Evolutionary conservation across 2,888 invertebrate species (phyloP).

Genomic region (Podotricha telesiphe): DNA sequence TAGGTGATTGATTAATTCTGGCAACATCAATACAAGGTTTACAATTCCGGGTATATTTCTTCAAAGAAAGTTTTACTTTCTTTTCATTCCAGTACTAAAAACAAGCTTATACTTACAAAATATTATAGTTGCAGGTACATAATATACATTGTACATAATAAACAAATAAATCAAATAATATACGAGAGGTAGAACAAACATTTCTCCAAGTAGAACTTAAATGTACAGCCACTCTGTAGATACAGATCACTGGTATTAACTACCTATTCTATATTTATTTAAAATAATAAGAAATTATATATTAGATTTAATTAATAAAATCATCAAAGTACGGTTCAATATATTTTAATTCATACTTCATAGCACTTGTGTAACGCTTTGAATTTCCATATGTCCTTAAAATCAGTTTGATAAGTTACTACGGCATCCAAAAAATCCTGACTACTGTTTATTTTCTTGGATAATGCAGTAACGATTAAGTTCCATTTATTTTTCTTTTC

Average conservation of each 20-base stretch:
- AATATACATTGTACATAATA: background rate
- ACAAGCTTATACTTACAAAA: background rate
- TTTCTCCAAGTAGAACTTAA: no score
- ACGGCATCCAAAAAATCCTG: constrained; percentile 87
- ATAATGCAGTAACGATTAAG: constrained; percentile 86
- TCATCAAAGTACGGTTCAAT: background rate
- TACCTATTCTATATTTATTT: no score
- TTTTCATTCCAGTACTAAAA: constrained; percentile 86
- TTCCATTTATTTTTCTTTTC: constrained; percentile 86
- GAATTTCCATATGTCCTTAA: constrained; percentile 87
- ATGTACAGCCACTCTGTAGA: no score
- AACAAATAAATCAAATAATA: background rate
- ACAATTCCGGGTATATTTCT: constrained; percentile 89
- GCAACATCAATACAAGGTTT: constrained; percentile 90
- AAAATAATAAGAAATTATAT: background rate
- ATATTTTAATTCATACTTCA: constrained; percentile 70
- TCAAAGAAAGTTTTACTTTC: constrained; percentile 88
- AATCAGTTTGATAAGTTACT: constrained; percentile 88
- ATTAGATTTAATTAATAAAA: background rate
- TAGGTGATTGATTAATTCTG: constrained; percentile 89
- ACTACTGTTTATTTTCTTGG: constrained; percentile 85
- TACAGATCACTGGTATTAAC: no score
- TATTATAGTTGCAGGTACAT: no score
- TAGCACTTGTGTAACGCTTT: constrained; percentile 87
- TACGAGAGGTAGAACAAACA: no score